These are phyloP conservation scores for Esox masquinongy DNA, from an alignment of 2,797 vertebrate species.

Conservation along the genomic window DNA sequence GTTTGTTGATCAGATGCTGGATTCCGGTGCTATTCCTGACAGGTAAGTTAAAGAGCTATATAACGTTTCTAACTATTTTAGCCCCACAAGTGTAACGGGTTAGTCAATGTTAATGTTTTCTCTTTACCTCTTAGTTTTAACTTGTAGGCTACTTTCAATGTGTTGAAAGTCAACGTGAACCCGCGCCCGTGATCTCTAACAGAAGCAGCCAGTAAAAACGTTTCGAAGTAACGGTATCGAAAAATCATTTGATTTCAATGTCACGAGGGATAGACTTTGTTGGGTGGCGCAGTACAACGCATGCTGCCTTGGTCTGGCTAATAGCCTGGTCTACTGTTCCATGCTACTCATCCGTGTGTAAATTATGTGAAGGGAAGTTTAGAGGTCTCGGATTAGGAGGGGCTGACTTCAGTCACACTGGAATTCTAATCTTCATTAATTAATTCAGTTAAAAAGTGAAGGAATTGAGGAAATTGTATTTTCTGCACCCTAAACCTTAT, in stretches of 20 bases:
- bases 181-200: background rate
- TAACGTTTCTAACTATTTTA: background rate
- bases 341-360: slow-evolving; percentile 47
- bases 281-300: background rate
- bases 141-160: background rate
- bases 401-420: background rate
- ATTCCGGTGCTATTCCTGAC: slow-evolving; percentile 44
- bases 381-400: slow-evolving; percentile 39
- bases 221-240: background rate
- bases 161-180: background rate
- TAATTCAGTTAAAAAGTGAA: background rate
- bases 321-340: slow-evolving; percentile 1
- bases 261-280: background rate
- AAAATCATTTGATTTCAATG: background rate
- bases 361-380: slow-evolving; percentile 29
- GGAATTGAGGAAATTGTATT: background rate
- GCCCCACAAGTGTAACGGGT: background rate
- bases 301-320: background rate
- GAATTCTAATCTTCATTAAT: background rate
- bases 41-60: slow-evolving; percentile 50
- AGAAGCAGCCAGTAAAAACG: background rate
- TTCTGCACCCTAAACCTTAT: no score
- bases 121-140: background rate
- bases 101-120: background rate
- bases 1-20: slow-evolving; percentile 44